Percentiles rank a stretch among this genome's conserved stretches.
Evolutionary conservation across 2,888 invertebrate species (phyloP).

Genomic region (Chrysodeixis includens): DNA sequence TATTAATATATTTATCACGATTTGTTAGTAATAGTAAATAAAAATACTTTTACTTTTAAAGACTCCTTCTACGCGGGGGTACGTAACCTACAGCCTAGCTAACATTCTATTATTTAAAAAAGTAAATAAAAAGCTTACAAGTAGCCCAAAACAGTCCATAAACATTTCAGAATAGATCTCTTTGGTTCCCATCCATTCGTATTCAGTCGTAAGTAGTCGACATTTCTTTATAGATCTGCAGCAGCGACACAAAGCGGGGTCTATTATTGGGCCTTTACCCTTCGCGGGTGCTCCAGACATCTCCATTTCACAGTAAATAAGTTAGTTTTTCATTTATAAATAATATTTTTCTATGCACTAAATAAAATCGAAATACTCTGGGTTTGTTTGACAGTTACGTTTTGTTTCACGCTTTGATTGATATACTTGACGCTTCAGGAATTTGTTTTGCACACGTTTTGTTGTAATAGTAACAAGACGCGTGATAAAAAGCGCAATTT

Average conservation of each 20-base stretch:
- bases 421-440: constrained; percentile 20
- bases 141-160: constrained; percentile 83
- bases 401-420: background rate
- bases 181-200: constrained; percentile 78
- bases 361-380: constrained; percentile 39
- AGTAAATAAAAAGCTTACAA: constrained; percentile 71
- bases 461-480: too few species aligned
- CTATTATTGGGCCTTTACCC: constrained; percentile 76
- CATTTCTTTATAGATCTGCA: constrained; percentile 85
- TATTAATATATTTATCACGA: too few species aligned
- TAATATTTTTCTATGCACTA: constrained; percentile 24
- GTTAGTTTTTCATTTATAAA: constrained; percentile 55
- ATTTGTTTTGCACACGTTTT: background rate
- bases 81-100: background rate
- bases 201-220: constrained; percentile 77
- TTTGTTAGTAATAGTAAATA: too few species aligned
- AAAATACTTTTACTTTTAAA: too few species aligned
- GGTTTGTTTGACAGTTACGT: constrained; percentile 17
- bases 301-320: constrained; percentile 61
- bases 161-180: constrained; percentile 84
- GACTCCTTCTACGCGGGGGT: background rate
- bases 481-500: too few species aligned
- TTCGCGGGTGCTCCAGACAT: constrained; percentile 49
- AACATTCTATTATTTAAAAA: background rate
- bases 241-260: constrained; percentile 81